These are phyloP conservation scores for Nycteola revayana DNA, from an alignment of 2,888 invertebrate species.

Conservation along the genomic window DNA sequence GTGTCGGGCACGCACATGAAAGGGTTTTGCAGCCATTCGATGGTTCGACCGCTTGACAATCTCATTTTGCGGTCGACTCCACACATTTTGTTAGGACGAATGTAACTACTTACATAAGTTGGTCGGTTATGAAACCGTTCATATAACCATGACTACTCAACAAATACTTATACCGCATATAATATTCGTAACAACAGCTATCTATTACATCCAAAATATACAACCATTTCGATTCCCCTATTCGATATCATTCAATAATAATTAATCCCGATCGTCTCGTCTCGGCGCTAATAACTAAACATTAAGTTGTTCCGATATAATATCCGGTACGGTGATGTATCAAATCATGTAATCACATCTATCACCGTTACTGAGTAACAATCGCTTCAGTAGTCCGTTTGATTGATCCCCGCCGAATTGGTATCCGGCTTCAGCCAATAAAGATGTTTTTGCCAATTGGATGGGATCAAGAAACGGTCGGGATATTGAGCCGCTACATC, in stretches of 20 bases:
- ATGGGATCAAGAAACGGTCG: constrained; percentile 49
- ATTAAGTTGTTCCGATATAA: constrained; percentile 20
- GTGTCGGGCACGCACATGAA: too few species aligned
- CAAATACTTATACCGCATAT: too few species aligned
- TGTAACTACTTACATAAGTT: too few species aligned
- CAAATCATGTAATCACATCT: constrained; percentile 39
- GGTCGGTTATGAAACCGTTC: too few species aligned
- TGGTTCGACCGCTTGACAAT: too few species aligned
- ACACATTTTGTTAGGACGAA: too few species aligned
- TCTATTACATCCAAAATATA: too few species aligned
- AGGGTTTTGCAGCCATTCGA: too few species aligned
- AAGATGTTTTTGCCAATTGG: constrained; percentile 69
- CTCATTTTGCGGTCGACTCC: too few species aligned
- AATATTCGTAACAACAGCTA: too few species aligned
- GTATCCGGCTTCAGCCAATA: constrained; percentile 63
- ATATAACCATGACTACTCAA: too few species aligned
- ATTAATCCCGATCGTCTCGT: constrained; percentile 5
- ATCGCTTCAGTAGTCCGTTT: constrained; percentile 54
- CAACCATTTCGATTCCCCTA: background rate
- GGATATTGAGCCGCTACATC: constrained; percentile 39
- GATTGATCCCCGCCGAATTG: constrained; percentile 57
- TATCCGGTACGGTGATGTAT: constrained; percentile 26
- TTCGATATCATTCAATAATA: constrained; percentile 6
- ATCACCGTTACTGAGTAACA: constrained; percentile 46
- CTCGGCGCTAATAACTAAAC: constrained; percentile 15